A percentile compares a stretch with the other conserved stretches of the same genome.
These are phyloP conservation scores for Dromococcyx pavoninus DNA, from an alignment of 2,797 vertebrate genomes.

Conservation along the genomic window DNA sequence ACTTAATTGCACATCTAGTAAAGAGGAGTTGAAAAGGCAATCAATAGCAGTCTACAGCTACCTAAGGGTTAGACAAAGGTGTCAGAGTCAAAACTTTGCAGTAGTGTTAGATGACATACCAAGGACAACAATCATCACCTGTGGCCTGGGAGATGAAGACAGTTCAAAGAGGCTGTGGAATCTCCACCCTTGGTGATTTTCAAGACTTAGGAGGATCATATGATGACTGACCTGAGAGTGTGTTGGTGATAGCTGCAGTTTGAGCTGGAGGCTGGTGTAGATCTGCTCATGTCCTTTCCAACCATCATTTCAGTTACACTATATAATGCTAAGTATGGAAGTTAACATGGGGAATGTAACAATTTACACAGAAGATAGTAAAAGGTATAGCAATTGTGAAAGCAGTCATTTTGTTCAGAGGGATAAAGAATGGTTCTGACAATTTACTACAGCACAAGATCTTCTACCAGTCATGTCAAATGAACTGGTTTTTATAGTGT, in stretches of 20 bases:
- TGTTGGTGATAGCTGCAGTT: neutral
- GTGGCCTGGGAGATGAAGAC: neutral
- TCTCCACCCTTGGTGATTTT: neutral
- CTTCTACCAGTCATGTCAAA: neutral
- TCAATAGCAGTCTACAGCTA: neutral
- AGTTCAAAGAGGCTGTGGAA: neutral
- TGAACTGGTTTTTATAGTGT: neutral
- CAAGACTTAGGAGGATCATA: neutral
- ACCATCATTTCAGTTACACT: neutral
- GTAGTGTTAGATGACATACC: neutral
- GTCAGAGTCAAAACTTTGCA: neutral
- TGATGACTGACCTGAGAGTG: neutral
- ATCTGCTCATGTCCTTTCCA: neutral
- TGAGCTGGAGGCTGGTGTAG: neutral
- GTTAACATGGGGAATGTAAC: neutral
- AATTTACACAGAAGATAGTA: neutral
- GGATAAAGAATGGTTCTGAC: neutral
- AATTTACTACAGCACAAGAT: neutral
- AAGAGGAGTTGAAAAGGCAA: neutral
- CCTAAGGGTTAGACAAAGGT: neutral
- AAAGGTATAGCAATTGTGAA: neutral
- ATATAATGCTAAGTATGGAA: neutral
- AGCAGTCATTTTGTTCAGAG: neutral
- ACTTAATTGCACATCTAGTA: neutral
- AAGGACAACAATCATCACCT: neutral